phyloP scores from a whole-genome alignment of 2,113 vertebrate species.

The Archilochus colubris region DNA sequence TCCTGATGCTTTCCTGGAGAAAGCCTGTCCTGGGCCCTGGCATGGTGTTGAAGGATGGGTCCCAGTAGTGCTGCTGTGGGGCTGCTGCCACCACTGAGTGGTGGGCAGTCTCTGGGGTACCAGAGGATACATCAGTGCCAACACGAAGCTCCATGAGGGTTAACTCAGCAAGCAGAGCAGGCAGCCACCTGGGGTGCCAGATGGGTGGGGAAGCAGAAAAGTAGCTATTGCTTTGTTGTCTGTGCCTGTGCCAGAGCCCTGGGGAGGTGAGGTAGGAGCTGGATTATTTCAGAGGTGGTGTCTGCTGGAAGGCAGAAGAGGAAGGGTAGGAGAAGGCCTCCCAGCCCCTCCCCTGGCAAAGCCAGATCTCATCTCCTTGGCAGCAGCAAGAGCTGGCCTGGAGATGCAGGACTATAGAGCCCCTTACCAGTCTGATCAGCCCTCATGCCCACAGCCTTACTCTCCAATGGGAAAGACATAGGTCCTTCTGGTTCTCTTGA shows the following conservation, averaged over 20 bases:
- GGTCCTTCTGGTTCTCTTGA: background rate
- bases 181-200: background rate
- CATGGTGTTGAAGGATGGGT: background rate
- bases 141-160: accelerated
- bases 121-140: background rate
- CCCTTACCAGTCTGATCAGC: background rate
- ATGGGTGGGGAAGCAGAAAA: background rate
- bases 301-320: background rate
- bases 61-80: accelerated
- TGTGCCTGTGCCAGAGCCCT: background rate
- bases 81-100: background rate
- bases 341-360: background rate
- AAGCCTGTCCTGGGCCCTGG: background rate
- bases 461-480: background rate
- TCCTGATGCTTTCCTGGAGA: background rate
- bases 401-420: background rate
- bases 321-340: background rate
- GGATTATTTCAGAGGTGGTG: background rate
- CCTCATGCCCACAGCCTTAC: background rate
- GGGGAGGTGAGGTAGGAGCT: background rate
- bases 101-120: background rate
- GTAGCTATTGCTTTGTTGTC: background rate
- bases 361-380: background rate
- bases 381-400: background rate
- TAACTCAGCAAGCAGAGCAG: background rate